phyloP scores from a whole-genome alignment of 2,797 vertebrate species.

The Crax fasciolata region DNA sequence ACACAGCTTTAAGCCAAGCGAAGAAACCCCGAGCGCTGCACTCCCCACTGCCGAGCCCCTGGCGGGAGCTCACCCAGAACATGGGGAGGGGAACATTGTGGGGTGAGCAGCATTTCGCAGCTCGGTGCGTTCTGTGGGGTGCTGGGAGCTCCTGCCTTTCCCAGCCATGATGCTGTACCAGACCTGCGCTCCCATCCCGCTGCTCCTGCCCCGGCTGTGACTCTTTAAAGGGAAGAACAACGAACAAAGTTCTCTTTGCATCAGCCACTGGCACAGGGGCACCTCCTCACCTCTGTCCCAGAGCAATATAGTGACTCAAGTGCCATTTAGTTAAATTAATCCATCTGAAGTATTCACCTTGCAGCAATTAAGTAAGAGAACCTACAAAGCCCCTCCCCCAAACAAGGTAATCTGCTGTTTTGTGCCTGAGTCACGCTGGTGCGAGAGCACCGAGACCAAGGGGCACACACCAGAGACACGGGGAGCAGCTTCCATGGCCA shows the following conservation, averaged over 20 bases:
- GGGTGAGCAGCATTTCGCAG: accelerated
- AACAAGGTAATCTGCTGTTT: background rate
- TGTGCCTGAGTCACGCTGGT: background rate
- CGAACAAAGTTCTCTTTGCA: background rate
- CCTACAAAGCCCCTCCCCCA: background rate
- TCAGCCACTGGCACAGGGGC: background rate
- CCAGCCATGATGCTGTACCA: too few relatives aligned
- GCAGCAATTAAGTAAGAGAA: background rate
- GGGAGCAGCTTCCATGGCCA: conserved; percentile 29
- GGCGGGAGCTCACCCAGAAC: background rate
- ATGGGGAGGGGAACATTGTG: accelerated
- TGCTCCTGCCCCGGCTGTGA: background rate
- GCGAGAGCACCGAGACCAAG: background rate
- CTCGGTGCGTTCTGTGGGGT: too few relatives aligned
- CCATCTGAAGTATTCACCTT: background rate
- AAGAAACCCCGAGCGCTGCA: background rate
- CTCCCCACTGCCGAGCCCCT: background rate
- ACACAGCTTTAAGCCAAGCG: background rate
- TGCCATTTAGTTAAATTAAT: background rate
- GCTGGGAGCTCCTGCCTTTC: too few relatives aligned
- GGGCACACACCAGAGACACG: background rate
- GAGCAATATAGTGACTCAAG: background rate
- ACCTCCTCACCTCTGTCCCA: background rate
- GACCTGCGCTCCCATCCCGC: too few relatives aligned
- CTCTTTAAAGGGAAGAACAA: background rate